Conservation (phyloP, 2,888 invertebrate species). For the Drosophila prolongata region DNA sequence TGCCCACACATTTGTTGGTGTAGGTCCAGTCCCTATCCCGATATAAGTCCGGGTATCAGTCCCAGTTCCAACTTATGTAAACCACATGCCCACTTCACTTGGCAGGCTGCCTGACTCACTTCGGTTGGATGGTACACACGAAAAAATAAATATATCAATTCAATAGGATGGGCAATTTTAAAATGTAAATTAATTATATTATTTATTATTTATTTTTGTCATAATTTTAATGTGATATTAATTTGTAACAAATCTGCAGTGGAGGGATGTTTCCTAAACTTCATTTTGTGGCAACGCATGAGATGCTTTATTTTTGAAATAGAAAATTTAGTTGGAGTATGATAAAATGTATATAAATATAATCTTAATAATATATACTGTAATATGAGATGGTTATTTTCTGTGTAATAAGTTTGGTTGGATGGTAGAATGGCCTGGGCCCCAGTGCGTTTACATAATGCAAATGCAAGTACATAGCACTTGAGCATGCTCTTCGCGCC, state of each 20-base stretch:
- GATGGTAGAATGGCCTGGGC: slow-evolving; percentile 14
- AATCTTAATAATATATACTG: too few species aligned
- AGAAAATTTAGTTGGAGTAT: too few species aligned
- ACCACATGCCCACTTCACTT: slow-evolving; percentile 55
- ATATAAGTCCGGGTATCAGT: slow-evolving; percentile 67
- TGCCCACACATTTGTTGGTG: slow-evolving; percentile 27
- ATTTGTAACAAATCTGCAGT: too few species aligned
- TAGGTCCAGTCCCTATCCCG: slow-evolving; percentile 53
- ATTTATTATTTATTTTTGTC: background rate
- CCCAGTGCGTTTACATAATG: slow-evolving; percentile 60
- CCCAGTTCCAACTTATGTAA: slow-evolving; percentile 37
- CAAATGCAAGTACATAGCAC: slow-evolving; percentile 47
- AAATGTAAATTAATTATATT: too few species aligned
- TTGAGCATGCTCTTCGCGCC: slow-evolving; percentile 55
- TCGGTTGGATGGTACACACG: slow-evolving; percentile 1
- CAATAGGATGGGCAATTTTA: too few species aligned
- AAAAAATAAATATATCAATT: background rate
- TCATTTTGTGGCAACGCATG: too few species aligned
- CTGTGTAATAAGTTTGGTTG: slow-evolving; percentile 7
- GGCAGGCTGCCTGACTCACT: slow-evolving; percentile 31
- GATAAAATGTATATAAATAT: too few species aligned
- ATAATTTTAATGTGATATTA: too few species aligned
- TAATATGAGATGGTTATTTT: too few species aligned
- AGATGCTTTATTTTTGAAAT: too few species aligned
- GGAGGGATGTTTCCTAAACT: too few species aligned